These are phyloP conservation scores for Rhamphomyia laevipes DNA, from an alignment of 2,888 invertebrate genomes.

Conservation along the genomic window DNA sequence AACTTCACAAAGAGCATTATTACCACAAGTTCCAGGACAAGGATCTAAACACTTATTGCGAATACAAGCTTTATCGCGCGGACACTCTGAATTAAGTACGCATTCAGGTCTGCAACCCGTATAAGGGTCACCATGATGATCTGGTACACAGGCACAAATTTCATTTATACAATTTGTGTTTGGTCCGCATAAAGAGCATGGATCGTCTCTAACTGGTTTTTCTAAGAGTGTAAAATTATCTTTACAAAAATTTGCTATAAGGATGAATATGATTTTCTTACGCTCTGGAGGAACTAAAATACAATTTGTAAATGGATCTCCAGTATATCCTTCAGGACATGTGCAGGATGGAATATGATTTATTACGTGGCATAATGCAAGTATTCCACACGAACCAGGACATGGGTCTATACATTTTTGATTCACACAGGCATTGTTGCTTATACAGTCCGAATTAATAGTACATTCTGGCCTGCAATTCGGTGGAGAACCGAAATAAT, in stretches of 20 bases:
- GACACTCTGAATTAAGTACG: conserved; percentile 54
- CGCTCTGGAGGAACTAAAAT: conserved; percentile 34
- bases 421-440: conserved; percentile 58
- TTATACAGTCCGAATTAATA: conserved; percentile 57
- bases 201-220: conserved; percentile 36
- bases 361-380: conserved; percentile 50
- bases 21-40: conserved; percentile 60
- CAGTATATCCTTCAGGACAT: conserved; percentile 48
- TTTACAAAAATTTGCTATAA: too few species aligned
- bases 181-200: conserved; percentile 61
- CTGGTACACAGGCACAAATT: conserved; percentile 52
- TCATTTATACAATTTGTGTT: conserved; percentile 57
- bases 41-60: conserved; percentile 61
- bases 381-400: conserved; percentile 50
- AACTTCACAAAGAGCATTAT: conserved; percentile 57
- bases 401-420: conserved; percentile 62
- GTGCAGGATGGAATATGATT: conserved; percentile 59
- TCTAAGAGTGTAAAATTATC: conserved; percentile 12
- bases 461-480: conserved; percentile 68
- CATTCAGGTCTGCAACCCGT: conserved; percentile 59
- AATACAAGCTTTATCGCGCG: conserved; percentile 53
- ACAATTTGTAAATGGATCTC: conserved; percentile 51
- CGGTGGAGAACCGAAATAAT: conserved; percentile 60
- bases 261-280: background rate
- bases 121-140: conserved; percentile 59